Conservation (phyloP, 2,888 invertebrate species). For the Erannis defoliaria region DNA sequence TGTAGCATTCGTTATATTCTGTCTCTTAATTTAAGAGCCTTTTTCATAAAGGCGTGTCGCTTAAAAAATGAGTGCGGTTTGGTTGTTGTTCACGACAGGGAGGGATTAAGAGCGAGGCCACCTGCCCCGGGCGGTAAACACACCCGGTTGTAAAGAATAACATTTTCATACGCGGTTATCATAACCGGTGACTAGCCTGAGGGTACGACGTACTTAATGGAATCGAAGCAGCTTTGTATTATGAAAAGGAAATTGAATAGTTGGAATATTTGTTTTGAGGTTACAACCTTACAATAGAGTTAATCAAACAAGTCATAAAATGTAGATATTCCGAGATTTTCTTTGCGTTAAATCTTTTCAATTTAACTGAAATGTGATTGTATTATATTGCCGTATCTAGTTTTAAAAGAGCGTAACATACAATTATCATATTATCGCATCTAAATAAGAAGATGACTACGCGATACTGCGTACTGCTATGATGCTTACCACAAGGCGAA, state of each 20-base stretch:
- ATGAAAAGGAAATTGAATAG: slow-evolving; percentile 7
- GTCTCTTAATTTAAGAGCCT: slow-evolving; percentile 52
- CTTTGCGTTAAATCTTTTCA: too few species aligned
- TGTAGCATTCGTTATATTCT: slow-evolving; percentile 43
- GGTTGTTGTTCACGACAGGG: slow-evolving; percentile 45
- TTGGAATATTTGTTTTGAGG: slow-evolving; percentile 1
- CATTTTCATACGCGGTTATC: slow-evolving; percentile 6
- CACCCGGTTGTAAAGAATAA: slow-evolving; percentile 11
- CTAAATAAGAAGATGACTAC: too few species aligned
- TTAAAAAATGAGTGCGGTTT: slow-evolving; percentile 52
- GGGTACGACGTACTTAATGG: slow-evolving; percentile 7
- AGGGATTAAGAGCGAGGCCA: slow-evolving; percentile 30
- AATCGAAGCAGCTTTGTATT: slow-evolving; percentile 8
- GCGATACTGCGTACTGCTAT: too few species aligned
- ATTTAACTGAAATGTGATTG: too few species aligned
- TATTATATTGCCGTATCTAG: too few species aligned
- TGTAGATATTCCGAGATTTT: neutral
- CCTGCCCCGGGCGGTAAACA: slow-evolving; percentile 2
- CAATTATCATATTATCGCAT: too few species aligned
- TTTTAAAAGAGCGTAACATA: too few species aligned
- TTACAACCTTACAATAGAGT: neutral
- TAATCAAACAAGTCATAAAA: neutral
- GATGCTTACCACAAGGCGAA: too few species aligned
- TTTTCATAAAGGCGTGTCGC: slow-evolving; percentile 50
- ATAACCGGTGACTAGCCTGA: neutral